Conservation (phyloP, 2,797 vertebrate genomes). For the Lemur catta region DNA sequence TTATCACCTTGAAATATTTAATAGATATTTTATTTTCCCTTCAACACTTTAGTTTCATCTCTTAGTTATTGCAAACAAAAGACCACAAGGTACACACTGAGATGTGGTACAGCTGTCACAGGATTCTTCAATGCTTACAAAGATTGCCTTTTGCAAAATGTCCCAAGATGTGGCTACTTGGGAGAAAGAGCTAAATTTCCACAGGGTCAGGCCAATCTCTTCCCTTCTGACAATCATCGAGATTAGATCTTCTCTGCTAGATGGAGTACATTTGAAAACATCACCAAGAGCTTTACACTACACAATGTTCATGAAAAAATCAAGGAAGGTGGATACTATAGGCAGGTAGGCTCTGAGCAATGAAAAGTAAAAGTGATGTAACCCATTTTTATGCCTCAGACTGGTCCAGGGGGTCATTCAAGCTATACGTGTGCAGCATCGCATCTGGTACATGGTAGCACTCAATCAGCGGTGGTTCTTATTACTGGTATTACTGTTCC, state of each 20-base stretch:
- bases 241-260: neutral
- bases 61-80: neutral
- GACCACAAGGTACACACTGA: neutral
- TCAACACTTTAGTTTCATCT: neutral
- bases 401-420: neutral
- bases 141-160: neutral
- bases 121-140: neutral
- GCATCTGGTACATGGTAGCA: constrained; percentile 37
- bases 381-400: neutral
- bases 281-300: neutral
- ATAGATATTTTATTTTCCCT: neutral
- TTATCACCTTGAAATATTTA: neutral
- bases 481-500: neutral
- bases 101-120: neutral
- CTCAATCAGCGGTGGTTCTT: constrained; percentile 29
- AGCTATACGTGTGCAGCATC: neutral
- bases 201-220: neutral
- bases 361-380: neutral
- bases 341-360: neutral
- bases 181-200: neutral
- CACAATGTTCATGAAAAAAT: neutral
- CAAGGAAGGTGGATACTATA: neutral
- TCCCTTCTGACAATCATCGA: neutral
- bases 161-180: neutral
- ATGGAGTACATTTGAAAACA: neutral